phyloP scores from a whole-genome alignment of 2,113 vertebrate species.

The Pipa parva region DNA sequence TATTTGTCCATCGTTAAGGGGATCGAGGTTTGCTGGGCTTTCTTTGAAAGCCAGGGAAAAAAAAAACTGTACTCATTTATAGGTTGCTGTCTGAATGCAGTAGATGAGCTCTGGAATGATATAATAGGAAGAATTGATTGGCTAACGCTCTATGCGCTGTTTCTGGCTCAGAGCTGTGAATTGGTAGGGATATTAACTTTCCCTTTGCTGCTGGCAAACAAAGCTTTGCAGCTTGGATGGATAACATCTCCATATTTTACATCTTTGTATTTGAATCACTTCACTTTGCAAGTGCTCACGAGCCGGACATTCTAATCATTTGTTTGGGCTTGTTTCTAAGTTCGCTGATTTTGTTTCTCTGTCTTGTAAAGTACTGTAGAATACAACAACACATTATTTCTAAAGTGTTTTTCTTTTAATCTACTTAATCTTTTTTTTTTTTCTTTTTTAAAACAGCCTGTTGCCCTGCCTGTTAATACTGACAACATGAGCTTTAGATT shows the following conservation, averaged over 20 bases:
- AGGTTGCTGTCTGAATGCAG: slow-evolving; percentile 9
- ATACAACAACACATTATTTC: no score
- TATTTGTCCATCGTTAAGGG: slow-evolving; percentile 37
- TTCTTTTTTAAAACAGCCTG: no score
- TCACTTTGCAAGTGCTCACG: no score
- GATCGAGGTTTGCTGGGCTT: slow-evolving; percentile 22
- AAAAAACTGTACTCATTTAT: slow-evolving; percentile 26
- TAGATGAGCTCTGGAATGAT: slow-evolving; percentile 18
- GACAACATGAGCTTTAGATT: no score
- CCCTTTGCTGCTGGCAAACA: neutral
- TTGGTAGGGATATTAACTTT: slow-evolving; percentile 4
- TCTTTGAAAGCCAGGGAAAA: neutral
- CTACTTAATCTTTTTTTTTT: no score
- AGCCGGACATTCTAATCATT: neutral
- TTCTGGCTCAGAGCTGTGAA: slow-evolving; percentile 9
- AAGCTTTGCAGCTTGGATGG: neutral
- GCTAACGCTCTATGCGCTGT: neutral
- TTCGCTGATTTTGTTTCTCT: no score
- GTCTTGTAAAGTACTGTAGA: no score
- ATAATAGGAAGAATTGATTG: slow-evolving; percentile 30
- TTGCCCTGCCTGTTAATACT: no score
- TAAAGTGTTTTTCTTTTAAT: no score
- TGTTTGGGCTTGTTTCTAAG: no score
- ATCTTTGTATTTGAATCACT: no score
- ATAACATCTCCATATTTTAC: neutral